Conservation (phyloP, 2,113 vertebrate species). For the Aspiorhynchus laticeps region DNA sequence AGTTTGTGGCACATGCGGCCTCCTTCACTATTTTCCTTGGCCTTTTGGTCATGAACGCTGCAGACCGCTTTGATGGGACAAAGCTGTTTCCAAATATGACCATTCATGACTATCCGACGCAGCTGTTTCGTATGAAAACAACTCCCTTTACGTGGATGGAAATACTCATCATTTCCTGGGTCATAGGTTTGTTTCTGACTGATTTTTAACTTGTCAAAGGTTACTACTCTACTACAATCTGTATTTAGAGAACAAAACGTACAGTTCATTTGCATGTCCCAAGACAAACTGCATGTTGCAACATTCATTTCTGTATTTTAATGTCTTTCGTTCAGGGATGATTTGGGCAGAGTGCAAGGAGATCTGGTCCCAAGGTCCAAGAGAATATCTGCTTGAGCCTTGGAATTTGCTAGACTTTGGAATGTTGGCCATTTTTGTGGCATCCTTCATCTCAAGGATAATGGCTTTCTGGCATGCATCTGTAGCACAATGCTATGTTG, state of each 20-base stretch:
- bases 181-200: slow-evolving; percentile 84
- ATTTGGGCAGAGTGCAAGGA: slow-evolving; percentile 99
- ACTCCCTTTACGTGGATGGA: slow-evolving; percentile 98
- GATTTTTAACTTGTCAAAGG: neutral
- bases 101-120: slow-evolving; percentile 79
- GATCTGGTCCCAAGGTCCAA: slow-evolving; percentile 96
- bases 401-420: slow-evolving; percentile 99
- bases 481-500: slow-evolving; percentile 85
- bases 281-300: neutral
- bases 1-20: slow-evolving; percentile 96
- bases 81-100: slow-evolving; percentile 90
- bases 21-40: slow-evolving; percentile 98
- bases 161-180: slow-evolving; percentile 96
- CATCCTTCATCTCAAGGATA: slow-evolving; percentile 93
- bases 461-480: slow-evolving; percentile 91
- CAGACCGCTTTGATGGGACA: slow-evolving; percentile 94
- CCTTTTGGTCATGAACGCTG: slow-evolving; percentile 93
- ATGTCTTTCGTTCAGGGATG: slow-evolving; percentile 82
- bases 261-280: neutral
- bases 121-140: slow-evolving; percentile 94
- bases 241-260: neutral
- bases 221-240: neutral
- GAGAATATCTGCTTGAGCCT: slow-evolving; percentile 92
- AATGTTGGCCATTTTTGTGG: slow-evolving; percentile 96
- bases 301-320: neutral